Evolutionary conservation across 2,113 vertebrate genomes (phyloP).

Genomic region (Triplophysa rosa): DNA sequence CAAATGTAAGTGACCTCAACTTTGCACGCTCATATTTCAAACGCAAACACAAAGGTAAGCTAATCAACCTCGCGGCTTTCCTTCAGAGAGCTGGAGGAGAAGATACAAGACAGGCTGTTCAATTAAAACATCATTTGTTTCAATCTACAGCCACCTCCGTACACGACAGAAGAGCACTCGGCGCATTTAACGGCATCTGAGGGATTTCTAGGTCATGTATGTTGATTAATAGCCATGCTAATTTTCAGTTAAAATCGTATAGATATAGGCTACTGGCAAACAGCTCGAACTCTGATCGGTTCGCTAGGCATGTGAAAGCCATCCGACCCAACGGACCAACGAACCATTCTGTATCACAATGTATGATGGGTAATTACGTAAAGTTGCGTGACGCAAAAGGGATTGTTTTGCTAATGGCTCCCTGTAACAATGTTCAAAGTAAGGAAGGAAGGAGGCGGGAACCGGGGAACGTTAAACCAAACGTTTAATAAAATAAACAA

Average conservation of each 20-base stretch:
- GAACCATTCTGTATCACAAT: too few species aligned
- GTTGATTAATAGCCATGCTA: constrained; percentile 45
- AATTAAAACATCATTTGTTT: constrained; percentile 35
- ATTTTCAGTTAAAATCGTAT: constrained; percentile 44
- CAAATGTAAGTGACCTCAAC: constrained; percentile 64
- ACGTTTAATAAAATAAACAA: too few species aligned
- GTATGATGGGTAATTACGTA: too few species aligned
- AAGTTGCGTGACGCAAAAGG: too few species aligned
- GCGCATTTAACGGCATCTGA: constrained; percentile 3
- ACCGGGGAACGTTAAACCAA: too few species aligned
- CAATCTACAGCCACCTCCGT: background rate
- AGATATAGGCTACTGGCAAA: constrained; percentile 41
- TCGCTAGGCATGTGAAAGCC: too few species aligned
- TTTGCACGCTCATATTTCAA: constrained; percentile 63
- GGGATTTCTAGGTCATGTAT: constrained; percentile 35
- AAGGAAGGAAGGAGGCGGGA: too few species aligned
- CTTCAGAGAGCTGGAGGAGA: constrained; percentile 17
- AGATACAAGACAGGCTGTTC: background rate
- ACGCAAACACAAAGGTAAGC: constrained; percentile 53
- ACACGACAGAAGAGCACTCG: background rate
- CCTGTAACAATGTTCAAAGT: too few species aligned
- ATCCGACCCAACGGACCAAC: too few species aligned
- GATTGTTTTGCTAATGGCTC: too few species aligned
- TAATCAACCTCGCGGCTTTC: constrained; percentile 47
- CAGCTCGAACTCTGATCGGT: too few species aligned